Conservation (phyloP, 1,140 invertebrate species). For the Magallana angulata region DNA sequence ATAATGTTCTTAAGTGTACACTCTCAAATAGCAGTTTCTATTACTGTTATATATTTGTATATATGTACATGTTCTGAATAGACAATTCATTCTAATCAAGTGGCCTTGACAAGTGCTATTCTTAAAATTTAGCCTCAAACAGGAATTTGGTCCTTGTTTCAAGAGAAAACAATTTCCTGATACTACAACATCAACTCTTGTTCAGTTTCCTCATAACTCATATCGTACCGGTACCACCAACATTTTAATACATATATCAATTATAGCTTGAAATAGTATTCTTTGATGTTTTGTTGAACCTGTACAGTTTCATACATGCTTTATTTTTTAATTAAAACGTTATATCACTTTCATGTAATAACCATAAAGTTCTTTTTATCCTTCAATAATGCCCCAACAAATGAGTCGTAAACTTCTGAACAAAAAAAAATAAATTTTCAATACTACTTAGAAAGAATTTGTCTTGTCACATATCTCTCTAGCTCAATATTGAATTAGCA, state of each 20-base stretch:
- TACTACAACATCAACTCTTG: neutral
- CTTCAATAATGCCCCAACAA: too few relatives aligned
- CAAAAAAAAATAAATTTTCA: too few relatives aligned
- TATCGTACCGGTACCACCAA: neutral
- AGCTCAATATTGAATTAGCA: neutral
- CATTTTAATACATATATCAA: too few relatives aligned
- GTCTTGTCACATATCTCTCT: slow-evolving; percentile 4
- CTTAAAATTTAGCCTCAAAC: neutral
- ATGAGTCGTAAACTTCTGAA: too few relatives aligned
- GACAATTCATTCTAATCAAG: neutral
- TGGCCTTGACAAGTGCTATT: slow-evolving; percentile 10
- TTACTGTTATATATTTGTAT: neutral
- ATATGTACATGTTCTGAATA: neutral
- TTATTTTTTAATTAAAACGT: too few relatives aligned
- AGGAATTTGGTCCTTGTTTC: slow-evolving; percentile 1
- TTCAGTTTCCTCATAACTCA: slow-evolving; percentile 1
- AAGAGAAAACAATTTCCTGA: slow-evolving; percentile 32
- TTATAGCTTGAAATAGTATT: too few relatives aligned
- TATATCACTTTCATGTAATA: too few relatives aligned
- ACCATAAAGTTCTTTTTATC: too few relatives aligned
- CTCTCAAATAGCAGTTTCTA: neutral
- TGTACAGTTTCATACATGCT: too few relatives aligned
- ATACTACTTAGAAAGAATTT: neutral
- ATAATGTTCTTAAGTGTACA: neutral
- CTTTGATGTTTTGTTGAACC: too few relatives aligned